These are phyloP conservation scores for Sprattus sprattus DNA, from an alignment of 2,113 vertebrate genomes.

Conservation along the genomic window DNA sequence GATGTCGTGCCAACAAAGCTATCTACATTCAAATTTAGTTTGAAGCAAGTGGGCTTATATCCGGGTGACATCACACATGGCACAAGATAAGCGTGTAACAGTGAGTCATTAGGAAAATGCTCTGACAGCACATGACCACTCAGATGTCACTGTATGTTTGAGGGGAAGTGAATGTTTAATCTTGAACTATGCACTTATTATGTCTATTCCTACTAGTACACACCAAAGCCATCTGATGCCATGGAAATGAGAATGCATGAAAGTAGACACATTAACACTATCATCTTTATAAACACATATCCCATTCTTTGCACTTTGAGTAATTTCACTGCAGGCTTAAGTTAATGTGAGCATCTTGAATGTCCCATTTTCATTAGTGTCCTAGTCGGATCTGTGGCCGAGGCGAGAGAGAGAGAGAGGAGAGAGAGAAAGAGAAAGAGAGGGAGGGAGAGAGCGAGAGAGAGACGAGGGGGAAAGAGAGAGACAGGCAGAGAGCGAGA, in stretches of 20 bases:
- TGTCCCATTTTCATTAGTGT: neutral
- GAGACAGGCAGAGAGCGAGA: too few relatives aligned
- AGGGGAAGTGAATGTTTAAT: neutral
- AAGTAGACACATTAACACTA: neutral
- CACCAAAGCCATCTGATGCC: neutral
- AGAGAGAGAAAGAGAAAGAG: too few relatives aligned
- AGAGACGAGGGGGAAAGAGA: too few relatives aligned
- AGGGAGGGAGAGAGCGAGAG: neutral
- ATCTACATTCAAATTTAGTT: neutral
- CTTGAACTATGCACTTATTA: neutral
- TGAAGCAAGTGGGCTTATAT: too few relatives aligned
- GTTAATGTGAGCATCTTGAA: neutral
- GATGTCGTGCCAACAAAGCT: neutral
- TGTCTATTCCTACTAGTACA: neutral
- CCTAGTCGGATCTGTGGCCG: neutral
- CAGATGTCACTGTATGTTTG: neutral
- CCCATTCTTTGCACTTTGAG: neutral
- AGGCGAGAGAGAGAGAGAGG: too few relatives aligned
- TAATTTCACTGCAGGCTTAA: neutral
- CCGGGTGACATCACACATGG: neutral
- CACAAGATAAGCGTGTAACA: neutral
- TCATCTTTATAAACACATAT: neutral
- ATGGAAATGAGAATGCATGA: neutral
- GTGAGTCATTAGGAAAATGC: neutral
- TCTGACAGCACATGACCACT: neutral